Evolutionary conservation across 2,888 invertebrate genomes (phyloP), one percentile per base, ranked within the genome.

Genomic region (Eustalomyia histrio): DNA sequence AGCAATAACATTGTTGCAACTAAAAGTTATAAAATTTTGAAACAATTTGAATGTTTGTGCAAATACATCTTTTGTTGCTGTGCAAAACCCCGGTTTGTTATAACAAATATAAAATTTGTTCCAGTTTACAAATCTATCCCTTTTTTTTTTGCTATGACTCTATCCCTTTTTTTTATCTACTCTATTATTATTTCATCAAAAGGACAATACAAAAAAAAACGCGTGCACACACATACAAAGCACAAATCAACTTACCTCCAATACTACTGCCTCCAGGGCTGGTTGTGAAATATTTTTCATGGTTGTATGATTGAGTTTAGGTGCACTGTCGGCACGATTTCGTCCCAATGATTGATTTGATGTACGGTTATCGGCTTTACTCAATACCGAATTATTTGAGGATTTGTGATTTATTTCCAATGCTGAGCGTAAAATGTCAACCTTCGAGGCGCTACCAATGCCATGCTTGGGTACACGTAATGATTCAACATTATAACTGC

Each of bases 371-470:
- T 90, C 91, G 84, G 88, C 88, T 85, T 88, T 90, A 84, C 90
- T 90, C 80, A 88, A 85, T 76, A 92, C 71, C 90, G 91, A 87
- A 91, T 92, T 79, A 91, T 92, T 90, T 80, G 91, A 91, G 83
- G 88, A 87, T 86, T 90, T 91, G 86, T 93, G 92, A 87, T 92
- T 93, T 84, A 94, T 94, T 90, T 95, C 95, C 50, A 94, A 88
- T 0, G 95, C 93, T 17, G 95, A 95, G 82, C 94, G 93, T 5
- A 95, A 91, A 64, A 95, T 90, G 87, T 95, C 94, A 29, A 94
- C 94, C 87, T 91, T 91, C 35, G 91, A 91, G 50, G 92, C 91
- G 84, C 91, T 92, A 65, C 91, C 91, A 63, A 90, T 90, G 43
- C 85, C 86, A 78, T 86, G 87, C 74, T 83, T 83, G 17, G 90